These are phyloP conservation scores for Ophioninae sp. DNA, from an alignment of 2,888 invertebrate species.

Conservation along the genomic window DNA sequence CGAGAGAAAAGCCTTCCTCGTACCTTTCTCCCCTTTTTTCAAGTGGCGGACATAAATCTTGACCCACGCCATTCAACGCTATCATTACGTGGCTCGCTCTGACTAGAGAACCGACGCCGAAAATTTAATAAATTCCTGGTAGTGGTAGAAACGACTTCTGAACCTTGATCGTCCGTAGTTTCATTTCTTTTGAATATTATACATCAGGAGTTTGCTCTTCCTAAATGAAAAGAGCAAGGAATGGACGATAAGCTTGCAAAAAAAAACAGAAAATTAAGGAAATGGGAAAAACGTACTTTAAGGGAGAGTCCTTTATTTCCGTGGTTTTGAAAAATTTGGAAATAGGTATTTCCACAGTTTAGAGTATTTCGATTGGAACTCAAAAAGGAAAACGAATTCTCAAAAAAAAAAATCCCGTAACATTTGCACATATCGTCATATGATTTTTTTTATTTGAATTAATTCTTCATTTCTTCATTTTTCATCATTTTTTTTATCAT, in stretches of 20 bases:
- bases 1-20: constrained; percentile 50
- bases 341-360: neutral
- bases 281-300: neutral
- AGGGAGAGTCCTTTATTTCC: no score
- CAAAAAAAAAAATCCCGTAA: no score
- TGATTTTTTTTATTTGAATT: no score
- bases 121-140: constrained; percentile 78
- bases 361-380: no score
- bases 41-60: constrained; percentile 70
- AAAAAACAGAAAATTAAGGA: neutral
- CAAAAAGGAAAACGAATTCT: no score
- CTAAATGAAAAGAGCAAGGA: neutral
- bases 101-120: constrained; percentile 72
- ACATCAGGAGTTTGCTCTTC: neutral
- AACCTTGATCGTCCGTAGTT: constrained; percentile 50
- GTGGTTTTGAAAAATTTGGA: neutral
- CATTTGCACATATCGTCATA: no score
- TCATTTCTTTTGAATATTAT: constrained; percentile 45
- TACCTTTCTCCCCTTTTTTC: constrained; percentile 58
- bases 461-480: no score
- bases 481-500: no score
- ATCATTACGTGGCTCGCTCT: constrained; percentile 73
- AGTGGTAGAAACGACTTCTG: constrained; percentile 60
- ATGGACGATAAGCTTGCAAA: neutral
- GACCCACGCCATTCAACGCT: constrained; percentile 72